phyloP scores from a whole-genome alignment of 2,113 vertebrate species.

The Leptodactylus fuscus region DNA sequence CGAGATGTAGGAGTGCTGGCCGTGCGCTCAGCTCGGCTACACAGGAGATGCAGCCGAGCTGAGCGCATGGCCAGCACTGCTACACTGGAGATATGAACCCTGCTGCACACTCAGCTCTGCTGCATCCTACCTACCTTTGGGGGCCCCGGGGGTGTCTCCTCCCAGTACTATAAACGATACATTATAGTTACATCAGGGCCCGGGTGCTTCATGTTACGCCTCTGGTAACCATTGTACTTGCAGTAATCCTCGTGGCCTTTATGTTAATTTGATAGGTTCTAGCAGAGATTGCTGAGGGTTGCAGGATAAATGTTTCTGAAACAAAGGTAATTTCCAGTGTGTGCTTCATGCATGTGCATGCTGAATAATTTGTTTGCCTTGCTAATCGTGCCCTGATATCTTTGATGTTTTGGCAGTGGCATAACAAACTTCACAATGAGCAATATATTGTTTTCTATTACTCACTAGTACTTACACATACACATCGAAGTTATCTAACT shows the following conservation, averaged over 20 bases:
- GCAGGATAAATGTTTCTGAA: conserved; percentile 28
- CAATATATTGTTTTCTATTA: conserved; percentile 53
- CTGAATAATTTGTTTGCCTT: conserved; percentile 49
- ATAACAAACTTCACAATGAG: conserved; percentile 47
- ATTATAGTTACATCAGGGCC: too few species aligned
- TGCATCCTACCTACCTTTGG: too few species aligned
- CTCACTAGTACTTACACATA: conserved; percentile 43
- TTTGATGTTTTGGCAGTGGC: conserved; percentile 23
- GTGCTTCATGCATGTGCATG: conserved; percentile 27
- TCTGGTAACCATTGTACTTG: not conserved
- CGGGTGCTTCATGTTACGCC: too few species aligned
- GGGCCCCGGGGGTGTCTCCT: too few species aligned
- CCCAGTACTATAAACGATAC: too few species aligned
- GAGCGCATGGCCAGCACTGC: too few species aligned
- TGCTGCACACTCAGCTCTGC: too few species aligned
- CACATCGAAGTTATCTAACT: conserved; percentile 46
- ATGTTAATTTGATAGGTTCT: conserved; percentile 1
- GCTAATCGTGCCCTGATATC: conserved; percentile 32
- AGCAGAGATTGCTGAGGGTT: not conserved
- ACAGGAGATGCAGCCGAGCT: too few species aligned
- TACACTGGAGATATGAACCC: too few species aligned
- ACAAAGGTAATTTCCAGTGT: conserved; percentile 44
- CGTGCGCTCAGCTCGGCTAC: too few species aligned
- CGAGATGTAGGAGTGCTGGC: too few species aligned
- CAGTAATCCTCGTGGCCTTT: conserved; percentile 20